Evolutionary conservation across 2,888 invertebrate species (phyloP).

Genomic region (Portevinia maculata): DNA sequence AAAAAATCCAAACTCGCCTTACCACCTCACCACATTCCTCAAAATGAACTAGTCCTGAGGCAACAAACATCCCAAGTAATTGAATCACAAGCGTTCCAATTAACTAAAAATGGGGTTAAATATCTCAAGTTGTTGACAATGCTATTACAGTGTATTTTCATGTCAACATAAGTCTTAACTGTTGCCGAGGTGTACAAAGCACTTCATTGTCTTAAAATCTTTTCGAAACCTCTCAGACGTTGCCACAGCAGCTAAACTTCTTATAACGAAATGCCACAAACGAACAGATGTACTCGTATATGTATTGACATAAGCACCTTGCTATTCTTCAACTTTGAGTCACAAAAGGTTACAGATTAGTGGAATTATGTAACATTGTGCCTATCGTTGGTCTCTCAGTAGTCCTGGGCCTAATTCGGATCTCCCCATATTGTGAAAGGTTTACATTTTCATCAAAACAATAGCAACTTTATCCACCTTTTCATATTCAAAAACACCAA

Average conservation of each 20-base stretch:
- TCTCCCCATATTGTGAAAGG: not conserved
- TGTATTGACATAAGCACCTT: not conserved
- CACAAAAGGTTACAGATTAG: not conserved
- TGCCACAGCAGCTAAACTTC: conserved; percentile 17
- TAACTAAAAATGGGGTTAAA: not conserved
- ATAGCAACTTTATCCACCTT: conserved; percentile 15
- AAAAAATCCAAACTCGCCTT: too few species aligned
- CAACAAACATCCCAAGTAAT: too few species aligned
- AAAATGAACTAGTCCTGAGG: too few species aligned
- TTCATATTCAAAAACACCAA: not conserved
- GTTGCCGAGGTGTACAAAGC: not conserved
- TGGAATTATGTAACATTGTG: not conserved
- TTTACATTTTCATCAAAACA: not conserved
- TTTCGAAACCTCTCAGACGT: conserved; percentile 11
- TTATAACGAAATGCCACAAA: not conserved
- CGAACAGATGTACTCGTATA: too few species aligned
- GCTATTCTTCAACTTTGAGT: conserved; percentile 2
- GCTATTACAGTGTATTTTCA: not conserved
- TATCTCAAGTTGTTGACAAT: not conserved
- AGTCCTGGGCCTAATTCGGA: not conserved
- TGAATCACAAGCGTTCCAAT: not conserved
- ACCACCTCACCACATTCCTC: too few species aligned
- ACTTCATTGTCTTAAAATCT: conserved; percentile 5
- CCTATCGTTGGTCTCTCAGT: not conserved
- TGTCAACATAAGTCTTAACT: not conserved